These are phyloP conservation scores for Acipenser ruthenus DNA, from an alignment of 2,797 vertebrate genomes.

Conservation along the genomic window DNA sequence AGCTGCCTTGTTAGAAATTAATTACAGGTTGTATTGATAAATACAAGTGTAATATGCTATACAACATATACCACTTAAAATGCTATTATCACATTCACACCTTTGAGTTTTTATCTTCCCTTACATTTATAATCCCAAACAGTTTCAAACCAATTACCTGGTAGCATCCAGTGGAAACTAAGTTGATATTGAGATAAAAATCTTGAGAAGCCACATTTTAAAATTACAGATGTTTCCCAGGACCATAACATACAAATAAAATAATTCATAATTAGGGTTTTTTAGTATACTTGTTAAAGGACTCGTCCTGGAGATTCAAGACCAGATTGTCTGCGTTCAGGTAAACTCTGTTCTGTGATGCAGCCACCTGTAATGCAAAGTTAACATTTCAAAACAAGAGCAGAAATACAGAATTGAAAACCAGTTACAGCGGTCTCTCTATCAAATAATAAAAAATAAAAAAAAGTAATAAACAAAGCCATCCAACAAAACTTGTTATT, in stretches of 20 bases:
- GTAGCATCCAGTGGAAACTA: slow-evolving; percentile 2
- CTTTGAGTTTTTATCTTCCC: neutral
- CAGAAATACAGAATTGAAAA: neutral
- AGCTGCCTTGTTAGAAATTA: too few relatives aligned
- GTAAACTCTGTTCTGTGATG: slow-evolving; percentile 83
- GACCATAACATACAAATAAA: neutral
- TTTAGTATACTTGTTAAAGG: slow-evolving; percentile 63
- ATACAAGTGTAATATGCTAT: too few relatives aligned
- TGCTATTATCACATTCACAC: too few relatives aligned
- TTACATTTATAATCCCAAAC: slow-evolving; percentile 2
- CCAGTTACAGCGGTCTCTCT: neutral
- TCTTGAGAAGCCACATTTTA: neutral
- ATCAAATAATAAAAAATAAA: neutral
- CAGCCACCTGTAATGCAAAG: slow-evolving; percentile 58
- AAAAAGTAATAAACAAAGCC: too few relatives aligned
- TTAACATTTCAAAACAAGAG: neutral
- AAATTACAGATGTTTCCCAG: neutral
- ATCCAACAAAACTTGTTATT: too few relatives aligned
- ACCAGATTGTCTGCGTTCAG: slow-evolving; percentile 81
- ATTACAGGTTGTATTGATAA: too few relatives aligned
- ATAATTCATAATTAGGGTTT: too few relatives aligned
- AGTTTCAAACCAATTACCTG: slow-evolving; percentile 14
- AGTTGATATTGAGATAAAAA: slow-evolving; percentile 10
- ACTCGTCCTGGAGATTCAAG: slow-evolving; percentile 78
- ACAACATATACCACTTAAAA: too few relatives aligned